Percentiles rank a stretch among this genome's conserved stretches.
Evolutionary conservation across 2,797 vertebrate species (phyloP).

Genomic region (Chloroceryle amazona): DNA sequence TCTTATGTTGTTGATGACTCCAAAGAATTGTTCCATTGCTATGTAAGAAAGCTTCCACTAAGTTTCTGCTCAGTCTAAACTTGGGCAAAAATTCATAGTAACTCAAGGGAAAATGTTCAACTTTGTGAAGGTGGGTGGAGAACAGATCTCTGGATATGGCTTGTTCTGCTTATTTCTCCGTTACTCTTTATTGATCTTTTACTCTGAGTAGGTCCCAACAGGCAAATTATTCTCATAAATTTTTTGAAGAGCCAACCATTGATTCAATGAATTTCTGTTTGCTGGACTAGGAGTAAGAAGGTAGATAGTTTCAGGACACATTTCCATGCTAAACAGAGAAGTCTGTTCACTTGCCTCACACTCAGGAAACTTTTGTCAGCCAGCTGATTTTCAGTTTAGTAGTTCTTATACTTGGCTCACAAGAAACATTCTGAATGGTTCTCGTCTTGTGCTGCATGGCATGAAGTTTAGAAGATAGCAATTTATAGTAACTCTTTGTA

Average conservation of each 20-base stretch:
- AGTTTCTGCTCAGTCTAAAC: not conserved
- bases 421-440: not conserved
- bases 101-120: not conserved
- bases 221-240: not conserved
- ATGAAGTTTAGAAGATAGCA: not conserved
- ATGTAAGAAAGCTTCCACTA: not conserved
- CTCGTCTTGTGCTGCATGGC: not conserved
- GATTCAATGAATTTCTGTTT: not conserved
- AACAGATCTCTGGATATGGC: not conserved
- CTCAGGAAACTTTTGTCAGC: not conserved
- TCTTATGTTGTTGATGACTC: rapidly evolving
- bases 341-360: rapidly evolving
- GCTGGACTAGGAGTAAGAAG: rapidly evolving
- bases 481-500: not conserved
- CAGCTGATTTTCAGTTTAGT: not conserved
- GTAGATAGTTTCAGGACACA: not conserved
- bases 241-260: not conserved
- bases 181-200: not conserved
- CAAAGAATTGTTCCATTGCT: not conserved
- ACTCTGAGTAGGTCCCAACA: not conserved
- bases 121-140: not conserved
- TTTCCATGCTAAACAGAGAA: not conserved
- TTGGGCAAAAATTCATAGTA: not conserved
- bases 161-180: not conserved
- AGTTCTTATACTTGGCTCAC: not conserved